phyloP scores from a whole-genome alignment of 2,888 invertebrate species.

The Diaprepes abbreviatus region DNA sequence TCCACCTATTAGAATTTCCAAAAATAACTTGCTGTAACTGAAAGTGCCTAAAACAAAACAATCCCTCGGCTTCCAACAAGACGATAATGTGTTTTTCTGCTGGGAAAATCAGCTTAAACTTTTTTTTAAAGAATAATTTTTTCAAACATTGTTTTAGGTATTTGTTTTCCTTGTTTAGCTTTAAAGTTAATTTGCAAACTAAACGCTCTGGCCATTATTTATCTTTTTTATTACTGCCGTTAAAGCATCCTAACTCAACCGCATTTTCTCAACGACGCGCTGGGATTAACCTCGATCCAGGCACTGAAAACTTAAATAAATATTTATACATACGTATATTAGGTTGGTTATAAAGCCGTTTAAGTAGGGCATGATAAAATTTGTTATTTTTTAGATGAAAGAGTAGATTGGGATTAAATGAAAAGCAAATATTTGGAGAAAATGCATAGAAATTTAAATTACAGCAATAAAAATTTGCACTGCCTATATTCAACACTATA shows the following conservation, averaged over 20 bases:
- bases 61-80: background rate
- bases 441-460: too few relatives aligned
- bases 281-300: slow-evolving; percentile 33
- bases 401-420: background rate
- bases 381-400: background rate
- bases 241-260: slow-evolving; percentile 33
- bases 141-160: slow-evolving; percentile 7
- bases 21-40: too few relatives aligned
- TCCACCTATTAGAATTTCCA: background rate
- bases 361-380: background rate
- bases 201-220: slow-evolving; percentile 40
- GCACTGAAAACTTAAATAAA: slow-evolving; percentile 39
- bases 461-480: too few relatives aligned
- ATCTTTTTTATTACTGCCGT: slow-evolving; percentile 40
- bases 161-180: slow-evolving; percentile 24
- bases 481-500: too few relatives aligned
- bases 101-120: slow-evolving; percentile 2
- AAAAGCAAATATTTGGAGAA: too few relatives aligned
- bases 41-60: too few relatives aligned
- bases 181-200: slow-evolving; percentile 35
- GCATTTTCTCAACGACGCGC: slow-evolving; percentile 26
- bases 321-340: slow-evolving; percentile 32
- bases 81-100: slow-evolving; percentile 8
- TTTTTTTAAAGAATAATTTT: slow-evolving; percentile 2
- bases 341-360: slow-evolving; percentile 18